Percentiles rank a stretch among this genome's conserved stretches.
These are phyloP conservation scores for Caenorhabditis drosophilae DNA, from an alignment of 2,888 invertebrate genomes.

Conservation along the genomic window DNA sequence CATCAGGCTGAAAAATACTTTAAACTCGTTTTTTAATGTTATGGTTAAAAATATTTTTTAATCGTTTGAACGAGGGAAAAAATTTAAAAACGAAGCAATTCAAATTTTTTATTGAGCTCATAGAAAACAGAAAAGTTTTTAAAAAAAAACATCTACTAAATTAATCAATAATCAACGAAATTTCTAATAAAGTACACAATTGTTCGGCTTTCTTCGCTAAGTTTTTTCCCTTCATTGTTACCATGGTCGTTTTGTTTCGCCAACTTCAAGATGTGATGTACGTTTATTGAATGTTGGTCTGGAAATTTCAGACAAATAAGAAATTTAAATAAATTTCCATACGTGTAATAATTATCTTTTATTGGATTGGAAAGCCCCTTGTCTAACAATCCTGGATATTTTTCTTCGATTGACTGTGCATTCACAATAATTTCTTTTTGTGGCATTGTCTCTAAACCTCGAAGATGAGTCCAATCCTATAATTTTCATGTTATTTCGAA, in stretches of 20 bases:
- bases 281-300: slow-evolving; percentile 62
- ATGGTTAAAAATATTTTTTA: too few species aligned
- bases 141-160: background rate
- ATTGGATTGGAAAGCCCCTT: slow-evolving; percentile 44
- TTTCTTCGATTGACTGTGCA: slow-evolving; percentile 45
- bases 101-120: background rate
- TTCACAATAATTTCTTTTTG: slow-evolving; percentile 51
- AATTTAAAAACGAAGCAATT: too few species aligned
- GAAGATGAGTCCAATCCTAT: slow-evolving; percentile 60
- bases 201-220: background rate
- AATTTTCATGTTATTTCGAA: slow-evolving; percentile 12
- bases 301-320: slow-evolving; percentile 11
- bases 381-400: slow-evolving; percentile 56
- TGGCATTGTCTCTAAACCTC: slow-evolving; percentile 58
- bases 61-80: too few species aligned
- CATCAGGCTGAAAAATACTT: background rate
- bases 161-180: background rate
- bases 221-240: too few species aligned
- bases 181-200: background rate
- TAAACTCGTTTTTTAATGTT: background rate
- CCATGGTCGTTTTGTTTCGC: slow-evolving; percentile 61
- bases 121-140: background rate
- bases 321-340: slow-evolving; percentile 1
- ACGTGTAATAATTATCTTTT: slow-evolving; percentile 49
- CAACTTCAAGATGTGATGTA: slow-evolving; percentile 58